Evolutionary conservation across 1,140 invertebrate species (phyloP).

Genomic region (Tetramorium parvispinum): DNA sequence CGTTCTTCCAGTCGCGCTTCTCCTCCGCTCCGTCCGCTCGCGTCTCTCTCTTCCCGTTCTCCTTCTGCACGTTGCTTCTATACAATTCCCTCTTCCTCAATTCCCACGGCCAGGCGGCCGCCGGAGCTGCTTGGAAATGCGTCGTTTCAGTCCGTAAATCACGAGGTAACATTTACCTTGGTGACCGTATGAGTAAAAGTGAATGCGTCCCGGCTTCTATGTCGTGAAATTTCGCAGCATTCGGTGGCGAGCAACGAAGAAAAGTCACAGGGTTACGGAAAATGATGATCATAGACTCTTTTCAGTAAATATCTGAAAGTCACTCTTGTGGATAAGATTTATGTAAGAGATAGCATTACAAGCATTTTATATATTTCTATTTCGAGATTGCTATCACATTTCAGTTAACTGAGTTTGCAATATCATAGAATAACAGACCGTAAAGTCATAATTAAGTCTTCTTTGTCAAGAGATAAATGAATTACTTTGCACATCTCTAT

Average conservation of each 20-base stretch:
- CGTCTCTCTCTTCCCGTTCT: constrained; percentile 72
- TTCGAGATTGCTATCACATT: neutral
- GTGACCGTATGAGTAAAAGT: constrained; percentile 70
- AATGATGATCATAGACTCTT: neutral
- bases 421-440: neutral
- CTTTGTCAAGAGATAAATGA: neutral
- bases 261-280: neutral
- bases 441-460: neutral
- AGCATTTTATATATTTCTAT: neutral
- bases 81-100: constrained; percentile 57
- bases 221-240: constrained; percentile 26
- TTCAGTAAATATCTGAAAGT: neutral
- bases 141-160: constrained; percentile 64
- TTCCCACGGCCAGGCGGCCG: constrained; percentile 74
- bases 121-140: constrained; percentile 67
- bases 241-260: neutral
- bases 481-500: neutral
- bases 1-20: constrained; percentile 49
- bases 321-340: neutral
- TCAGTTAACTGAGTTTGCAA: neutral
- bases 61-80: constrained; percentile 65
- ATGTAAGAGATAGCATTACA: neutral
- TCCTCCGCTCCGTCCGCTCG: constrained; percentile 26
- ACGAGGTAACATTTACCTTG: constrained; percentile 53
- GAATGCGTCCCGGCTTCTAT: constrained; percentile 54